Base-by-base conservation (phyloP, 2,888 invertebrate species). In the Eilema sororculum region DNA sequence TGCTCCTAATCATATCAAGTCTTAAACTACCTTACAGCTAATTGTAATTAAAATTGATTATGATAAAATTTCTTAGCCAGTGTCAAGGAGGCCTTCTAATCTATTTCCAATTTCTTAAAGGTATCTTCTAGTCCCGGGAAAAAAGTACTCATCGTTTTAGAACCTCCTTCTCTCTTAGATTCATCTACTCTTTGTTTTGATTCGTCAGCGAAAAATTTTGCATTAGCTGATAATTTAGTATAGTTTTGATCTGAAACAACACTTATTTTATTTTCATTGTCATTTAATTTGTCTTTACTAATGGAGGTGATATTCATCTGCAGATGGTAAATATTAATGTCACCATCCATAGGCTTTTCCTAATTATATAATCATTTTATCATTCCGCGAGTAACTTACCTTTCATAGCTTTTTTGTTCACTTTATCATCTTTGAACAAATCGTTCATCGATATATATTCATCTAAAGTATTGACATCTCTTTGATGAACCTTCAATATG, bases 371-470 rank as follows among this genome's bases (percentile, higher is more conserved):
- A n/a, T n/a, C 22, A 30, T 33, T n/a, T 60, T 56, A 56, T 37
- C 9, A 65, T 61, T 37, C 16, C 5, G 65, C 46, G 57, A 46
- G n/a, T 9, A 57, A 65, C 63, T 70, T 81, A 90, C 90, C 87
- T 88, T 84, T 88, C 13, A 90, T 69, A 65, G 72, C 68, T 65
- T 79, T 93, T 63, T 92, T 93, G n/a, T 89, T 84, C 3, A 97
- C 97, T 8, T 96, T 96, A 61, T 95, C 93, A 46, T 97, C 96
- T 74, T 95, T 93, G 0, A 97, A 96, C 69, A 97, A 82, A 73
- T 96, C 91, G 41, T 95, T 90, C 61, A 92, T 81, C 0, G 96
- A 96, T 28, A 97, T 89, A 78, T 89, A 95, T 79, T 96, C 94
- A 20, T 89, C 84, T 68, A 96, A 86, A 28, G 93, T 92, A 3